Conservation (phyloP, 2,797 vertebrate species). For the Oceanodroma leucorhoa region DNA sequence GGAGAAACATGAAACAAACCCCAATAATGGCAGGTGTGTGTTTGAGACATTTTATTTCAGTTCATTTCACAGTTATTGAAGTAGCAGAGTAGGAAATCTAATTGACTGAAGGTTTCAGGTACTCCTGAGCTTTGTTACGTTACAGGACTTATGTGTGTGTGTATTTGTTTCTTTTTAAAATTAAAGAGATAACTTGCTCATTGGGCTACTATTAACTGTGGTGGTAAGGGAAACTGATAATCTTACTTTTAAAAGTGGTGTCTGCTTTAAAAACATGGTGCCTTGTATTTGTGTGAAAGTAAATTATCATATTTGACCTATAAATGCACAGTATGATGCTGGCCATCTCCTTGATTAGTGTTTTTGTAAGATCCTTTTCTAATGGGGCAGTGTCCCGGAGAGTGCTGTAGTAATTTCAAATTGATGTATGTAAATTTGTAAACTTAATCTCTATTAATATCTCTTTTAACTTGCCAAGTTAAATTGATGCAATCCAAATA, state of each 20-base stretch:
- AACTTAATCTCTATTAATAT: not conserved
- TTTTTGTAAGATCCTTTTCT: not conserved
- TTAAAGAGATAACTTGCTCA: not conserved
- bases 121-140: not conserved
- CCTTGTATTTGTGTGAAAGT: not conserved
- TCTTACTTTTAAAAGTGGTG: not conserved
- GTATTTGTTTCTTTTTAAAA: not conserved
- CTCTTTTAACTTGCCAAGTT: not conserved
- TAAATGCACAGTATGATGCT: not conserved
- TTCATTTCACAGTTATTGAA: not conserved
- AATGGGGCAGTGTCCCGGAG: not conserved
- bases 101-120: not conserved
- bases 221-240: not conserved
- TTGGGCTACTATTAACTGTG: fast-evolving
- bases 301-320: not conserved
- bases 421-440: not conserved
- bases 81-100: not conserved
- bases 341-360: not conserved
- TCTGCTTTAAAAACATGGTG: not conserved
- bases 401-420: not conserved
- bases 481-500: not conserved
- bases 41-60: not conserved
- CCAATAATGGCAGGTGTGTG: not conserved
- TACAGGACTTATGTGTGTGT: not conserved
- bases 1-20: not conserved